Conservation (phyloP, 2,888 invertebrate genomes). For the Hypsopygia costalis region DNA sequence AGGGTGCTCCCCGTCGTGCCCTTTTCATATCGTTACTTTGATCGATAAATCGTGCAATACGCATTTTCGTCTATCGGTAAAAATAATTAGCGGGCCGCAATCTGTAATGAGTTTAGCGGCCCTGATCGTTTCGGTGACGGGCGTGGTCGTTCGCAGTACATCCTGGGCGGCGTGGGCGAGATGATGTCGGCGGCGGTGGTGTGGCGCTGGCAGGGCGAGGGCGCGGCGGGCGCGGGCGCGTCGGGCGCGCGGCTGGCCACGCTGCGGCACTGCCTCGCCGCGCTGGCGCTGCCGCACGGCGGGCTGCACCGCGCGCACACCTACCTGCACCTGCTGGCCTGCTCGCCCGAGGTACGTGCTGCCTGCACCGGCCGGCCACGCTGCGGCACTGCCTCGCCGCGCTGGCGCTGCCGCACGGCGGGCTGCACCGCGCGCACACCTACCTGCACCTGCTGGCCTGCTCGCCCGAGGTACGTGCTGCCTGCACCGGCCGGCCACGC, state of each 20-base stretch:
- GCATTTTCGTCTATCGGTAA: too few species aligned
- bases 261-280: slow-evolving; percentile 66
- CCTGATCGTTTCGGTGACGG: too few species aligned
- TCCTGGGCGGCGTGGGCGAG: slow-evolving; percentile 94
- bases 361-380: slow-evolving; percentile 51
- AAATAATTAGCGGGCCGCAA: too few species aligned
- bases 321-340: slow-evolving; percentile 92
- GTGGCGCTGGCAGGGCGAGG: slow-evolving; percentile 60
- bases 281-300: slow-evolving; percentile 57
- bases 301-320: slow-evolving; percentile 91
- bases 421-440: slow-evolving; percentile 91
- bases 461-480: slow-evolving; percentile 29
- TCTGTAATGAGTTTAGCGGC: too few species aligned
- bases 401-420: slow-evolving; percentile 57
- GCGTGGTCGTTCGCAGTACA: slow-evolving; percentile 86
- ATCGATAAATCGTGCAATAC: too few species aligned
- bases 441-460: slow-evolving; percentile 93
- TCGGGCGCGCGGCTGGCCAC: slow-evolving; percentile 46
- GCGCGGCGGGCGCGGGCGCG: slow-evolving; percentile 26
- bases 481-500: slow-evolving; percentile 52
- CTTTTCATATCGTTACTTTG: too few species aligned
- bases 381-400: slow-evolving; percentile 69
- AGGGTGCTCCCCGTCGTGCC: too few species aligned
- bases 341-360: slow-evolving; percentile 45
- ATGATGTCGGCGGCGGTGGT: slow-evolving; percentile 86